Evolutionary conservation across 1,140 invertebrate genomes (phyloP), one percentile per base, ranked within the genome.

Genomic region (Arion vulgaris): DNA sequence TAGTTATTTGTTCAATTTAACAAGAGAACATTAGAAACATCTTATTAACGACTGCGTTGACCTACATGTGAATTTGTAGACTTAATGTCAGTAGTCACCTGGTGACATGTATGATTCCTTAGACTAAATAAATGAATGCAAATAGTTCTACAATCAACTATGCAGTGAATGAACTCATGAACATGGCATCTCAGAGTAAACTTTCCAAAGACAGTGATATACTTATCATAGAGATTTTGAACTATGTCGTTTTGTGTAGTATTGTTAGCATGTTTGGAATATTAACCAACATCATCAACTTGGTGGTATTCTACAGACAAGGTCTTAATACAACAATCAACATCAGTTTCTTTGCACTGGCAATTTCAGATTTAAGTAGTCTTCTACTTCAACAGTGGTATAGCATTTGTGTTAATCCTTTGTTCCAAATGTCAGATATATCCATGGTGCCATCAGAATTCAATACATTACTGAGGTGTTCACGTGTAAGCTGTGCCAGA

Each of bases 261-360:
- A 1, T 28, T 38, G n/a, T 38, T 13, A 38, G 68, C 23, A 1
- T 34, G 15, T 69, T 28, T 32, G 68, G 71, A 41, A 39, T 39
- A 1, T 2, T 72, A 32, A 9, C 36, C 9, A 72, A 72, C 26
- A 19, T 72, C 34, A 38, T 72, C 34, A 72, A 72, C 71, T 41
- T 72, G 23, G 19, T 39, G 4, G 38, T 72, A 26, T 72, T 72
- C 23, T 41, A 41, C 26, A 76, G 28, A 45, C 74, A 76, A 53
- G 74, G 74, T 26, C 51, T 76, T 7, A 49, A 53, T 45, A 57
- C 28, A 38, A 76, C 41, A 15, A 57, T 53, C 74, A 76, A 76
- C 45, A 76, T 76, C n/a, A 76, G 74, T n/a, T 57, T 76, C 45
- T 53, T 49, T 15, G 41, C 45, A 32, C 26, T 76, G 45, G 45